Evolutionary conservation across 1,140 invertebrate species (phyloP).

Genomic region (Pomacea maculata): DNA sequence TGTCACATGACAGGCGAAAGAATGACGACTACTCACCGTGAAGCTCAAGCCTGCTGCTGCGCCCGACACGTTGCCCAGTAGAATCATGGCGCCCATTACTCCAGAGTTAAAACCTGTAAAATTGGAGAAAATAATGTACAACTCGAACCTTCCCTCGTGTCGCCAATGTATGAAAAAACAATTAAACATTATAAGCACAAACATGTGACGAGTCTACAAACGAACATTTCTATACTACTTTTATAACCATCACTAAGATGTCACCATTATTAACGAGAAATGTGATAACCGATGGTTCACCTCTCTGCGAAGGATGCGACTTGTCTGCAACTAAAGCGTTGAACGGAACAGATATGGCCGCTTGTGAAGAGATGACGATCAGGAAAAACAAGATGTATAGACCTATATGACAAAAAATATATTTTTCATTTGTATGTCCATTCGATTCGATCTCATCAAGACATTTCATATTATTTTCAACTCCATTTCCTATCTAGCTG

Average conservation of each 20-base stretch:
- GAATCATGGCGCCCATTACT: constrained; percentile 62
- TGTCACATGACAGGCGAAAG: background rate
- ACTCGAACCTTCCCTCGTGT: too few species aligned
- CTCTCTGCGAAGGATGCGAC: constrained; percentile 61
- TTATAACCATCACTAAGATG: too few species aligned
- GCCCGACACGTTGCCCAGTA: constrained; percentile 60
- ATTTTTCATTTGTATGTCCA: too few species aligned
- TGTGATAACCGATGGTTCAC: constrained; percentile 26
- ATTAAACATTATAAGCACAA: too few species aligned
- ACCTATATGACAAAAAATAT: constrained; percentile 36
- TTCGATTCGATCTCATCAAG: too few species aligned
- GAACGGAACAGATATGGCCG: constrained; percentile 57
- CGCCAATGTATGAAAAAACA: too few species aligned
- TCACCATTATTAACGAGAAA: too few species aligned
- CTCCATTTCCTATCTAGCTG: too few species aligned
- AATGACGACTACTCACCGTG: constrained; percentile 42
- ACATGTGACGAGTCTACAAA: too few species aligned
- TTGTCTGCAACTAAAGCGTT: constrained; percentile 63
- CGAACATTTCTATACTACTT: too few species aligned
- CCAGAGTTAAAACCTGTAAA: constrained; percentile 61
- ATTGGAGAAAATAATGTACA: background rate
- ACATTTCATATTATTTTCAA: too few species aligned
- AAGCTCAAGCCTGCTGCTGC: constrained; percentile 58
- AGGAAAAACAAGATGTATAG: constrained; percentile 60
- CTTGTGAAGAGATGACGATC: constrained; percentile 55